Percentiles rank a stretch among this genome's conserved stretches.
Evolutionary conservation across 2,113 vertebrate species (phyloP).

Genomic region (Protobothrops mucrosquamatus): DNA sequence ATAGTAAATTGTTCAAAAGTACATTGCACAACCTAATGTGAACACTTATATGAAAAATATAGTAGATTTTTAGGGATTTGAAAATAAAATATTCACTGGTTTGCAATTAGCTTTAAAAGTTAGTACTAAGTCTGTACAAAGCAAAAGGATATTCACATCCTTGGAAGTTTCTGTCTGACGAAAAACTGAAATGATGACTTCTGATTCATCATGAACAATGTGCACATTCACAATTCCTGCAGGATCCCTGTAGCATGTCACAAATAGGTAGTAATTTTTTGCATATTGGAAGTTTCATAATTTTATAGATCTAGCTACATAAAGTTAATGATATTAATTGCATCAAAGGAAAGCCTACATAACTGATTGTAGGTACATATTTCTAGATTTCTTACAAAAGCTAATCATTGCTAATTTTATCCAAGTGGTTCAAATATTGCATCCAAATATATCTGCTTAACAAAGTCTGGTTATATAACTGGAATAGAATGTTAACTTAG

Average conservation of each 20-base stretch:
- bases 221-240: background rate
- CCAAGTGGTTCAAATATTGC: background rate
- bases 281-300: background rate
- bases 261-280: background rate
- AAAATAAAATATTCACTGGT: background rate
- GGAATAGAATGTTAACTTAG: background rate
- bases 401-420: background rate
- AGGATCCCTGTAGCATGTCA: background rate
- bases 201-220: background rate
- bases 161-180: background rate
- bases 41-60: background rate
- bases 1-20: background rate
- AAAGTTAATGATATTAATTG: background rate
- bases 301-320: background rate
- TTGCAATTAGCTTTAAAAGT: background rate
- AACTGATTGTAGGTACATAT: background rate
- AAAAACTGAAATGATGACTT: background rate
- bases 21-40: background rate
- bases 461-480: background rate
- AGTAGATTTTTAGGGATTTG: background rate
- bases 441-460: background rate
- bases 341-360: background rate
- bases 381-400: background rate
- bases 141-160: background rate
- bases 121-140: background rate